These are phyloP conservation scores for Drosophila parabipectinata DNA, from an alignment of 1,140 invertebrate species.

Conservation along the genomic window DNA sequence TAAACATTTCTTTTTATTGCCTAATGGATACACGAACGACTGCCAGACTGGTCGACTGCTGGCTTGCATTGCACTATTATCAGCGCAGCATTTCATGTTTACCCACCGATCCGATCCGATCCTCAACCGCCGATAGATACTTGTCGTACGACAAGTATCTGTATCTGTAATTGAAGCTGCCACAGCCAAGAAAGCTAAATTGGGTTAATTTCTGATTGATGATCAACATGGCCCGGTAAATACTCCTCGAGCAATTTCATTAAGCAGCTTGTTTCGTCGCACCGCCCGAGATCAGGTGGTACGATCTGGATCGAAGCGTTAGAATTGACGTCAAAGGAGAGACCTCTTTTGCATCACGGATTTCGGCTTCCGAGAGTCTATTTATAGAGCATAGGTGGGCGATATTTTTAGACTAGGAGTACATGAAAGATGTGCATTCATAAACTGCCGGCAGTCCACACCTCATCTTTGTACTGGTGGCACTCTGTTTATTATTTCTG, in stretches of 20 bases:
- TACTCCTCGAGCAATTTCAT: conserved; percentile 49
- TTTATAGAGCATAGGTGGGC: conserved; percentile 25
- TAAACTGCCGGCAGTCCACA: conserved; percentile 8
- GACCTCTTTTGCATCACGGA: conserved; percentile 29
- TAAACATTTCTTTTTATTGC: conserved; percentile 59
- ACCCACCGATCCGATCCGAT: conserved; percentile 4
- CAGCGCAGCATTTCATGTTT: conserved; percentile 55
- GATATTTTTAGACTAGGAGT: conserved; percentile 14
- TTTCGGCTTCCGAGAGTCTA: conserved; percentile 21
- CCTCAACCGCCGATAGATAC: conserved; percentile 28
- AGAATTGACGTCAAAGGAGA: conserved; percentile 35
- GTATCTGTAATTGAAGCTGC: conserved; percentile 39
- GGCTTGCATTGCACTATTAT: conserved; percentile 33
- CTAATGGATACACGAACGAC: conserved; percentile 43
- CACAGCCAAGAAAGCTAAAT: conserved; percentile 43
- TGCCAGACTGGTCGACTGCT: conserved; percentile 29
- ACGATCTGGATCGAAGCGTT: conserved; percentile 18
- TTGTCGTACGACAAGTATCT: conserved; percentile 10
- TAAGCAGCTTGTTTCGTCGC: conserved; percentile 22
- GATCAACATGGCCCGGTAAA: conserved; percentile 50
- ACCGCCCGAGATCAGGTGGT: conserved; percentile 31
- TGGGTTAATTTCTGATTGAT: conserved; percentile 67
- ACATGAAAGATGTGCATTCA: conserved; percentile 32
- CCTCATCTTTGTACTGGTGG: conserved; percentile 7
- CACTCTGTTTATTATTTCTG: conserved; percentile 10